Conservation (phyloP, 2,113 vertebrate genomes). For the Daphoenositta chrysoptera region DNA sequence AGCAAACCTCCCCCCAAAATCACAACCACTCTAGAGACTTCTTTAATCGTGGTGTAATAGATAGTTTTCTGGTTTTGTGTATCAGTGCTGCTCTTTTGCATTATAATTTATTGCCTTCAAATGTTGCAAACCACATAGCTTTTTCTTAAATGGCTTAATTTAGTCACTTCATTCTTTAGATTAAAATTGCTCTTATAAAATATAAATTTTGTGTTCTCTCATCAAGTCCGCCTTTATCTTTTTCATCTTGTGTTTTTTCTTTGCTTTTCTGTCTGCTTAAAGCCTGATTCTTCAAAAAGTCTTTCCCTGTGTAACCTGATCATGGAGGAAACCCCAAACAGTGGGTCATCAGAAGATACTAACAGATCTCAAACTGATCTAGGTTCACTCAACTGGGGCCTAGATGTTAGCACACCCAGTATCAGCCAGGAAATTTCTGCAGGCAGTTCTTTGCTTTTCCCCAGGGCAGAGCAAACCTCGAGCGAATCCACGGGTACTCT, state of each 20-base stretch:
- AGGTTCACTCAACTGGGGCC: conserved; percentile 80
- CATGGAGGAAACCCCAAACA: conserved; percentile 74
- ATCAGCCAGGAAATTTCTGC: conserved; percentile 68
- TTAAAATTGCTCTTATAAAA: conserved; percentile 22
- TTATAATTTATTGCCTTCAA: not conserved
- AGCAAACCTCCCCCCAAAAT: conserved; percentile 65
- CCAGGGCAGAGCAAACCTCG: conserved; percentile 57
- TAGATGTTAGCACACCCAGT: conserved; percentile 78
- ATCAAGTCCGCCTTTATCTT: conserved; percentile 70
- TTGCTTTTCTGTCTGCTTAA: conserved; percentile 77
- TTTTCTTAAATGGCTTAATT: conserved; percentile 39
- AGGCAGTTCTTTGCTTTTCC: conserved; percentile 32
- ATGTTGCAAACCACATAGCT: not conserved
- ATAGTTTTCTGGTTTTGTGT: conserved; percentile 6
- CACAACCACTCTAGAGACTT: not conserved
- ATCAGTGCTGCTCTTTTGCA: conserved; percentile 9
- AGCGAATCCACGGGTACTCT: not conserved
- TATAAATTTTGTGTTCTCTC: conserved; percentile 69
- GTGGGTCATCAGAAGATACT: conserved; percentile 73
- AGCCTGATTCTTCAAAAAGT: conserved; percentile 84
- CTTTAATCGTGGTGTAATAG: not conserved
- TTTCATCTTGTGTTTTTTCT: conserved; percentile 78
- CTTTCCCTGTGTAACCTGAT: conserved; percentile 80
- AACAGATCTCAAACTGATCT: conserved; percentile 72
- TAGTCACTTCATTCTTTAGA: conserved; percentile 48